Percentiles rank a stretch among this genome's conserved stretches.
Conservation (phyloP, 1,140 invertebrate genomes). For the Gonioctena quinquepunctata region DNA sequence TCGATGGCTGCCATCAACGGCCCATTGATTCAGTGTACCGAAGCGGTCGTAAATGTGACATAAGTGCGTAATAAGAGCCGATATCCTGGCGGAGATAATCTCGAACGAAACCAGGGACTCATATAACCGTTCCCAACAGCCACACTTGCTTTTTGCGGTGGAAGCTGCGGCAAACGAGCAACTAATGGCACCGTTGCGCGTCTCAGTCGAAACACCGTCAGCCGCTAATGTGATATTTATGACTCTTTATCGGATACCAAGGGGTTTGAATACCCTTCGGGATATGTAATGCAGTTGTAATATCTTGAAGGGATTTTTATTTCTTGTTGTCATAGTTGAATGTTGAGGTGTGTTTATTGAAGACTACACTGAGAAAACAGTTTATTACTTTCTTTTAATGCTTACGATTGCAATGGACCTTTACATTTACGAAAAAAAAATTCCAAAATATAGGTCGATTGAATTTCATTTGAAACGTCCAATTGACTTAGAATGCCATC, state of each 20-base stretch:
- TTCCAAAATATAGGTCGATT: too few species aligned
- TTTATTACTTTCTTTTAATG: too few species aligned
- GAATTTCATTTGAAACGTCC: too few species aligned
- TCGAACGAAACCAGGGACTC: slow-evolving; percentile 27
- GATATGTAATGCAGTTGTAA: slow-evolving; percentile 28
- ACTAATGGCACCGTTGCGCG: slow-evolving; percentile 44
- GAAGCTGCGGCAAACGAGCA: slow-evolving; percentile 44
- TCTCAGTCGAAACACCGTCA: slow-evolving; percentile 32
- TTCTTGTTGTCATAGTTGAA: too few species aligned
- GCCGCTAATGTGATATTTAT: slow-evolving; percentile 49
- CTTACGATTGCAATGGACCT: too few species aligned
- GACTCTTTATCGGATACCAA: slow-evolving; percentile 44
- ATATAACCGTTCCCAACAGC: slow-evolving; percentile 22
- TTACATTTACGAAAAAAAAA: too few species aligned
- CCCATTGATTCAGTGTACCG: background rate
- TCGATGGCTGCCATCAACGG: background rate
- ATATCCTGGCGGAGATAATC: slow-evolving; percentile 19
- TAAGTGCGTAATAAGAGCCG: slow-evolving; percentile 38
- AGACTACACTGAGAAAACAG: too few species aligned
- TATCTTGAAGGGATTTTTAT: slow-evolving; percentile 30
- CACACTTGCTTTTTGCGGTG: slow-evolving; percentile 31
- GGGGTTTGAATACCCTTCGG: slow-evolving; percentile 21
- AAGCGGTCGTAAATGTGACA: slow-evolving; percentile 30
- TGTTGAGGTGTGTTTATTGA: too few species aligned
- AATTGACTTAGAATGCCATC: too few species aligned